phyloP scores from a whole-genome alignment of 2,888 invertebrate species.

The Euphydryas editha region DNA sequence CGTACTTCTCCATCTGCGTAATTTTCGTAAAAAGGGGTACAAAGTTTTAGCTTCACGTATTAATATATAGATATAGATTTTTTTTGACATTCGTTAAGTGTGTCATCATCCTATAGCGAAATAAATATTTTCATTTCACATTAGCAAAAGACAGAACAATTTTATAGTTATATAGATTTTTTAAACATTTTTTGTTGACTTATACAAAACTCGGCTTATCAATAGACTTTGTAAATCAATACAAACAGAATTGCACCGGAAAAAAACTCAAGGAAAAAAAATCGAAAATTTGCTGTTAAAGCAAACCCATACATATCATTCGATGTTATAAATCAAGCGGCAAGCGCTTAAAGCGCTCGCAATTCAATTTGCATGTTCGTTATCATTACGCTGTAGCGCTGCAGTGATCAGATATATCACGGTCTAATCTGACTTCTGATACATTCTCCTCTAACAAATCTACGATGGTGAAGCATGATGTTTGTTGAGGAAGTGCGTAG shows the following conservation, averaged over 20 bases:
- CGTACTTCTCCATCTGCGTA: too few species aligned
- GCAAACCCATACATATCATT: constrained; percentile 3
- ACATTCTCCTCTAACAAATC: constrained; percentile 19
- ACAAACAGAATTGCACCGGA: background rate
- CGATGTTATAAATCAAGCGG: constrained; percentile 9
- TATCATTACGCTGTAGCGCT: constrained; percentile 16
- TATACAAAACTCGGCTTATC: background rate
- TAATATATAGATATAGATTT: too few species aligned
- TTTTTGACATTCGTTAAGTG: too few species aligned
- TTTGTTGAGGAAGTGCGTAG: background rate
- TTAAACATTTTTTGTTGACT: background rate
- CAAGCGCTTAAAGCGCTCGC: constrained; percentile 21
- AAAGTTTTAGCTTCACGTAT: too few species aligned
- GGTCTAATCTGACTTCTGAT: constrained; percentile 24
- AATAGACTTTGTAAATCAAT: background rate
- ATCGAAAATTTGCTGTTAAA: background rate
- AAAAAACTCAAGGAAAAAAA: constrained; percentile 1
- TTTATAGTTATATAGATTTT: too few species aligned
- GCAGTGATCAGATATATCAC: constrained; percentile 14
- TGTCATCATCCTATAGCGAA: too few species aligned
- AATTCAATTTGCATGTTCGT: constrained; percentile 29
- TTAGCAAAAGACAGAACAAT: too few species aligned
- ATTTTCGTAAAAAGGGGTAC: too few species aligned
- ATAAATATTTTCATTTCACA: too few species aligned
- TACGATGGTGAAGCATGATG: constrained; percentile 1